Evolutionary conservation across 1,140 invertebrate genomes (phyloP).

Genomic region (Potamilus streckersoni): DNA sequence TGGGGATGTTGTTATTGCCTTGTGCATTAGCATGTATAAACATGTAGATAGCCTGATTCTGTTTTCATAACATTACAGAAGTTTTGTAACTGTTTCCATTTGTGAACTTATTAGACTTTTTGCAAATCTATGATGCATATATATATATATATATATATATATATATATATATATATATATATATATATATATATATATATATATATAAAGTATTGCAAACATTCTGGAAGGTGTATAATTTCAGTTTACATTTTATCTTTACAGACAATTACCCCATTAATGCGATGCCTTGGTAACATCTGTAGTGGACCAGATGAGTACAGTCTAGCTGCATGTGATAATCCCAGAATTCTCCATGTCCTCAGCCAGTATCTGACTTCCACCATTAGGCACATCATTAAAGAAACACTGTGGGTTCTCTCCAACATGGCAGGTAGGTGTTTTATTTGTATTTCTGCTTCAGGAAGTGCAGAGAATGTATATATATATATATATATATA

Average conservation of each 20-base stretch:
- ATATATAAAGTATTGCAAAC: not conserved
- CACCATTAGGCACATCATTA: slow-evolving; percentile 51
- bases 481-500: not conserved
- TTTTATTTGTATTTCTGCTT: not conserved
- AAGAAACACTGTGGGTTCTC: slow-evolving; percentile 62
- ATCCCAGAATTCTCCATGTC: slow-evolving; percentile 42
- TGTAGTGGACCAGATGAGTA: slow-evolving; percentile 60
- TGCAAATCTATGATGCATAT: not conserved
- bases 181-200: not conserved
- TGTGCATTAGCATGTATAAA: too few species aligned
- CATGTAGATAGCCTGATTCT: too few species aligned
- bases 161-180: too few species aligned
- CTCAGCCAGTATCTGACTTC: slow-evolving; percentile 50
- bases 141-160: too few species aligned
- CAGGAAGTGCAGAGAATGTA: too few species aligned
- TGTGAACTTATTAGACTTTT: not conserved
- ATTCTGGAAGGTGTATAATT: not conserved
- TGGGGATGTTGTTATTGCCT: too few species aligned
- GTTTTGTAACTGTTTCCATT: not conserved
- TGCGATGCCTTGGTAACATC: slow-evolving; percentile 62
- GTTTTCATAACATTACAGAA: too few species aligned
- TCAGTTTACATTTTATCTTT: slow-evolving; percentile 5
- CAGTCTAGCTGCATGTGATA: slow-evolving; percentile 48
- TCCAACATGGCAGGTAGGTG: slow-evolving; percentile 61
- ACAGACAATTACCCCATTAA: slow-evolving; percentile 57